phyloP scores from a whole-genome alignment of 2,888 invertebrate genomes.

The Itoplectis maculator region DNA sequence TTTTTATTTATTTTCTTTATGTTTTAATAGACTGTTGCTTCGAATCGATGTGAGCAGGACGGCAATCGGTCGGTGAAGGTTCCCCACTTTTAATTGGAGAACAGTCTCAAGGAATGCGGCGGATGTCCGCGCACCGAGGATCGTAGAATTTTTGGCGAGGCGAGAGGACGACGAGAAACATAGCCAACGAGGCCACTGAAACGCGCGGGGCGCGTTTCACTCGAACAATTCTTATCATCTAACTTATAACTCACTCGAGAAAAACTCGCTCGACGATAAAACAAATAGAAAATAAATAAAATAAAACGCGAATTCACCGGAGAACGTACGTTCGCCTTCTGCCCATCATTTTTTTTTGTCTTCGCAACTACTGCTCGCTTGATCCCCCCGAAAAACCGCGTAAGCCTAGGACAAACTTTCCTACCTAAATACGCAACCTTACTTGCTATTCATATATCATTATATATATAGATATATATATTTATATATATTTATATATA shows the following conservation, averaged over 20 bases:
- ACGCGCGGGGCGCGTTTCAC: slow-evolving; percentile 54
- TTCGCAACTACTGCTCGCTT: slow-evolving; percentile 13
- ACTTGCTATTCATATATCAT: slow-evolving; percentile 40
- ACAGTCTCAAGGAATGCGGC: slow-evolving; percentile 38
- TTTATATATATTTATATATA: slow-evolving; percentile 32
- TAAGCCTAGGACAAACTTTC: slow-evolving; percentile 64
- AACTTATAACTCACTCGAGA: slow-evolving; percentile 39
- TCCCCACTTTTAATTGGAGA: slow-evolving; percentile 49
- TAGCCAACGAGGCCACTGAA: background rate
- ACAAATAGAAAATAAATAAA: slow-evolving; percentile 25
- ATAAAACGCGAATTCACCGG: slow-evolving; percentile 1
- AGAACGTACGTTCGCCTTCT: background rate
- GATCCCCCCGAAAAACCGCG: slow-evolving; percentile 38
- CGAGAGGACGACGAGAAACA: slow-evolving; percentile 35
- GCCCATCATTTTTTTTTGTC: slow-evolving; percentile 16
- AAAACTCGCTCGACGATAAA: slow-evolving; percentile 49
- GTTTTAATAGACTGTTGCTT: slow-evolving; percentile 69
- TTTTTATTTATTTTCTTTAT: background rate
- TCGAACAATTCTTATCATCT: slow-evolving; percentile 41
- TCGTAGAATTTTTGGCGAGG: background rate
- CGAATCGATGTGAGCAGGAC: slow-evolving; percentile 81
- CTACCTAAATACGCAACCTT: slow-evolving; percentile 61
- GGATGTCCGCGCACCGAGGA: slow-evolving; percentile 35
- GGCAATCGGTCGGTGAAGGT: slow-evolving; percentile 77
- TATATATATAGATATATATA: slow-evolving; percentile 31